phyloP scores from a whole-genome alignment of 2,888 invertebrate species.

The Agrochola circellaris region DNA sequence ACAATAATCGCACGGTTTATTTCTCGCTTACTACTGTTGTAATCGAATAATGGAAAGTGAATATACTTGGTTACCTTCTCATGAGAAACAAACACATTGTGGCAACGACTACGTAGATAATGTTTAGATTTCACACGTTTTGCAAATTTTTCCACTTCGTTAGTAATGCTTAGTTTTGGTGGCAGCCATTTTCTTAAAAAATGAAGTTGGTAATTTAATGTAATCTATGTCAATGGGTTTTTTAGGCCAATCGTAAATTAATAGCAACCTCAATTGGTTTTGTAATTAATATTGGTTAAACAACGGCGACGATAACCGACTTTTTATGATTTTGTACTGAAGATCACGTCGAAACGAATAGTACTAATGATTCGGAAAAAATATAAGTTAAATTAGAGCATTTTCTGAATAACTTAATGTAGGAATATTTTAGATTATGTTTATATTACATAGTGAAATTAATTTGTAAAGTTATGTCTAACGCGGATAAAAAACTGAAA shows the following conservation, averaged over 20 bases:
- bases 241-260: slow-evolving; percentile 11
- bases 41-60: slow-evolving; percentile 69
- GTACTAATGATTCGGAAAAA: too few species aligned
- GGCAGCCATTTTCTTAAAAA: slow-evolving; percentile 8
- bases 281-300: slow-evolving; percentile 21
- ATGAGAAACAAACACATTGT: slow-evolving; percentile 69
- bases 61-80: slow-evolving; percentile 67
- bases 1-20: slow-evolving; percentile 62
- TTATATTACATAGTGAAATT: too few species aligned
- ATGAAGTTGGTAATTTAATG: neutral
- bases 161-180: slow-evolving; percentile 35
- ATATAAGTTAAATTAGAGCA: too few species aligned
- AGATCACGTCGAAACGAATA: too few species aligned
- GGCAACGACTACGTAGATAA: slow-evolving; percentile 51
- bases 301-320: neutral
- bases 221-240: slow-evolving; percentile 6
- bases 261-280: slow-evolving; percentile 28
- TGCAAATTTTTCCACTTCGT: slow-evolving; percentile 45
- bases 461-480: too few species aligned
- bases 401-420: too few species aligned
- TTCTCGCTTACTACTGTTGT: slow-evolving; percentile 64
- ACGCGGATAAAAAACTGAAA: too few species aligned
- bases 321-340: too few species aligned
- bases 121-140: slow-evolving; percentile 62
- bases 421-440: too few species aligned